phyloP scores from a whole-genome alignment of 23 tunicate species.

The Trididemnum clinides region DNA sequence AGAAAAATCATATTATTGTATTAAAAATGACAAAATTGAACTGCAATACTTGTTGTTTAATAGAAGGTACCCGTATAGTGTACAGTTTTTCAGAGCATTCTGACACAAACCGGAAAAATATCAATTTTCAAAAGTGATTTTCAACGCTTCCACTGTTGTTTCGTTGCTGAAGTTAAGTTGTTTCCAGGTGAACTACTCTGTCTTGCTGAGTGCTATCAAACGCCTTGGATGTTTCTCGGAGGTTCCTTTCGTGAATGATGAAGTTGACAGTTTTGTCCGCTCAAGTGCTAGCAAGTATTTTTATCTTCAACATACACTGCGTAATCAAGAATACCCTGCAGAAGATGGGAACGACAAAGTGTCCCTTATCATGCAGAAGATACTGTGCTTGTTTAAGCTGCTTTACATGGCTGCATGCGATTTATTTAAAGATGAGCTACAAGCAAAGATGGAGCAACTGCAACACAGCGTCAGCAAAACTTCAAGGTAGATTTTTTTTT shows the following conservation, averaged over 20 bases:
- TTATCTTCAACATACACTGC: neutral
- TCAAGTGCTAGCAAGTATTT: neutral
- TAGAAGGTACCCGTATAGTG: no score
- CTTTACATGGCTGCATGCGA: constrained; percentile 59
- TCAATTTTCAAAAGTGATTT: no score
- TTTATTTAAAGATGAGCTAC: constrained; percentile 61
- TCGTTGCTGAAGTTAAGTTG: no score
- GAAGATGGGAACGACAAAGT: neutral
- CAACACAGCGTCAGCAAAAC: constrained; percentile 38
- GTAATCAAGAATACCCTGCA: neutral
- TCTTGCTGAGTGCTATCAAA: constrained; percentile 34
- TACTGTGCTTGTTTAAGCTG: constrained; percentile 40
- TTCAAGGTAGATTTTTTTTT: constrained; percentile 55
- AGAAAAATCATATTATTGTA: no score
- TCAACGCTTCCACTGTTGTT: no score
- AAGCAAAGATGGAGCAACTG: constrained; percentile 40
- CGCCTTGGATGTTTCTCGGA: constrained; percentile 59
- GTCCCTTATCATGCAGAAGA: neutral
- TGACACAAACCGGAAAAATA: no score
- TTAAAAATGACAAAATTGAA: no score
- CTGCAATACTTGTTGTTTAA: no score
- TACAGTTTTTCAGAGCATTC: no score
- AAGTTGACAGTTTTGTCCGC: neutral
- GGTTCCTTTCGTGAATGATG: neutral
- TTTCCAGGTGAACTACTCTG: no score